phyloP scores from a whole-genome alignment of 2,113 vertebrate genomes.

The Crotalus helleri region DNA sequence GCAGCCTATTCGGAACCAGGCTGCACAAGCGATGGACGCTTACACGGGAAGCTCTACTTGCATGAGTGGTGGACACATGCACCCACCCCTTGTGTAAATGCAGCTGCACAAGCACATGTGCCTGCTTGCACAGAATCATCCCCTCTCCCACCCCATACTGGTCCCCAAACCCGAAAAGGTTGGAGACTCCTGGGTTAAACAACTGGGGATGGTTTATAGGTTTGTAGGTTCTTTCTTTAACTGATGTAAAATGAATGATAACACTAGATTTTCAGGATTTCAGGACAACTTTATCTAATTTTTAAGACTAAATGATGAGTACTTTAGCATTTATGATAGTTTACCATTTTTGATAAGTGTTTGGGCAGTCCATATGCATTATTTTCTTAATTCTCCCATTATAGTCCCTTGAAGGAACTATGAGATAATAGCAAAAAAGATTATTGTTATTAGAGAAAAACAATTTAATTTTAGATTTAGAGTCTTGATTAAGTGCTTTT shows the following conservation, averaged over 20 bases:
- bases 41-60: neutral
- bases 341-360: neutral
- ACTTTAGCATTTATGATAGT: neutral
- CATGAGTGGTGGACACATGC: neutral
- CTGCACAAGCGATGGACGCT: neutral
- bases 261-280: neutral
- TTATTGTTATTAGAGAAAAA: neutral
- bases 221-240: neutral
- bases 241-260: neutral
- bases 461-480: neutral
- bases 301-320: neutral
- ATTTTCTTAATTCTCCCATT: neutral
- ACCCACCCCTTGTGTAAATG: neutral
- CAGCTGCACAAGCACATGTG: neutral
- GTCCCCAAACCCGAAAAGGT: neutral
- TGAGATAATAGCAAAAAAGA: neutral
- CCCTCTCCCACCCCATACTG: no score
- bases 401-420: neutral
- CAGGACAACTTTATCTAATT: neutral
- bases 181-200: neutral
- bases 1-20: no score
- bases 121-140: neutral
- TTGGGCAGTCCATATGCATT: neutral
- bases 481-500: neutral
- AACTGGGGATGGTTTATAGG: neutral